Base-by-base conservation (phyloP, 64 coral and sea anemone species). In the Montipora sp. region DNA sequence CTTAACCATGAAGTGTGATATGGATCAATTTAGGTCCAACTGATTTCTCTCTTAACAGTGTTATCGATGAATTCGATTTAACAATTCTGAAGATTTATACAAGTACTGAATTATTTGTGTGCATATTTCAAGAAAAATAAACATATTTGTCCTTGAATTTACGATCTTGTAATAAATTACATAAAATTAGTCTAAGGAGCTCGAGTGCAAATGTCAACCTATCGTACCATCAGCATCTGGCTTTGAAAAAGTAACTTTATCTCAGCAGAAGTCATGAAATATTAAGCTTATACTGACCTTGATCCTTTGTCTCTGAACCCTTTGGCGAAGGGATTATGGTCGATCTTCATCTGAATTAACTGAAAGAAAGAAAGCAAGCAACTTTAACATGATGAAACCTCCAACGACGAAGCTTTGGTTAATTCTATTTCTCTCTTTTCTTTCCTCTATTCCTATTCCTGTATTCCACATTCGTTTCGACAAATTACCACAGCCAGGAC, bases 281-380 rank as follows among this genome's bases (percentile, higher is more conserved):
- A 85, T 85, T 85, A 49, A 85, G 65, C 63, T 9, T 83, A 46
- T 85, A 71, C 85, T 77, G 59, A 96, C 95, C 95, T 91, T 6
- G 92, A 72, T 70, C 95, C 92, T 91, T 96, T 96, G 77, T 96
- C 95, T 3, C 95, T 88, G 76, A 96, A 96, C 48, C 95, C 95
- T 77, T 96, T 96, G 45, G 95, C 95, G 44, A 96, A 96, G 19
- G 95, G 95, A 49, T 96, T 96, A 78, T 96, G 95, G 77, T 96
- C 95, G 77, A 96, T 96, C 88, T 96, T 96, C 91, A 96, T 91
- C 83, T 96, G 95, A 73, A 96, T 96, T 48, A 96, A 50, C 95
- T 96, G 16, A 21, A 87, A 71, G 77, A n/a, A 70, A 87, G 3
- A 12, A 63, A 63, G 3, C 14, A 63, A 63, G 3, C 14, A 70